Percentiles rank a stretch among this genome's conserved stretches.
Evolutionary conservation across 2,113 vertebrate species (phyloP).

Genomic region (Aplodontia rufa): DNA sequence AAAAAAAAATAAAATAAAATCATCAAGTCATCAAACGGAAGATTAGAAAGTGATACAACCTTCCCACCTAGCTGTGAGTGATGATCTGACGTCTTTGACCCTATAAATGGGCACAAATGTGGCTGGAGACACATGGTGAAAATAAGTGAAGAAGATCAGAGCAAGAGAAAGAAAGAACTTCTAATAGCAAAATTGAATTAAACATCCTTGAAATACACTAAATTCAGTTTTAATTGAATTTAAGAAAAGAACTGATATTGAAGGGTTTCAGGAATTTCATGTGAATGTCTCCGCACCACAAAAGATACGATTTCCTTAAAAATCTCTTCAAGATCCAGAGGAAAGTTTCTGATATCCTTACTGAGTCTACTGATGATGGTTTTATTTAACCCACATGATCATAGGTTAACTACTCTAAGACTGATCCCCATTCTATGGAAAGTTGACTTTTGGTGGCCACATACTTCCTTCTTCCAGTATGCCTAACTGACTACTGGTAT

Average conservation of each 20-base stretch:
- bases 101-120: background rate
- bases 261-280: background rate
- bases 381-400: conserved; percentile 7
- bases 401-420: background rate
- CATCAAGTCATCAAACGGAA: background rate
- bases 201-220: background rate
- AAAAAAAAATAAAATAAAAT: no score
- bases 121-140: background rate
- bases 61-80: background rate
- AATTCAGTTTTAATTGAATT: conserved; percentile 1
- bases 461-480: background rate
- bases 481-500: background rate
- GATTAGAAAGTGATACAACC: background rate
- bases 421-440: background rate
- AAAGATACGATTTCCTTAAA: conserved; percentile 19
- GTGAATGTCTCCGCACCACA: background rate
- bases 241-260: background rate
- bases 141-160: background rate
- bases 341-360: background rate
- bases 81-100: fast-evolving
- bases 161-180: background rate
- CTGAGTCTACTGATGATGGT: background rate
- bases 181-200: background rate
- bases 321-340: background rate
- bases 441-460: background rate